Evolutionary conservation across 2,888 invertebrate genomes (phyloP).

Genomic region (Rapana venosa): DNA sequence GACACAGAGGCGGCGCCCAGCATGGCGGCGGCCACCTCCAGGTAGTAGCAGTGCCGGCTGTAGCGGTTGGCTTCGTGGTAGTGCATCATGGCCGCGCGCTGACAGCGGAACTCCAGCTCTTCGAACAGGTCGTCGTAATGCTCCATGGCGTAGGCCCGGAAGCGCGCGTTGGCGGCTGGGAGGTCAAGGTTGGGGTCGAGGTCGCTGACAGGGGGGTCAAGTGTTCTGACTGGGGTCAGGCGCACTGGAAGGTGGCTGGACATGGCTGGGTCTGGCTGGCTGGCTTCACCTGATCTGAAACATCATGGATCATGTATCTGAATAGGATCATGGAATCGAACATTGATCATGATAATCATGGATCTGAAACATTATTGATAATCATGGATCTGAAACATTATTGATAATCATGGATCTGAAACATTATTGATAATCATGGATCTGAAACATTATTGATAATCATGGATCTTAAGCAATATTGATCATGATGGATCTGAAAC

Average conservation of each 20-base stretch:
- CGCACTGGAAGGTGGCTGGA: background rate
- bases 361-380: too few relatives aligned
- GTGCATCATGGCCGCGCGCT: slow-evolving; percentile 42
- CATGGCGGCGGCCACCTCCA: slow-evolving; percentile 34
- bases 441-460: too few relatives aligned
- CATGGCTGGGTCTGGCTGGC: background rate
- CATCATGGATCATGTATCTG: too few relatives aligned
- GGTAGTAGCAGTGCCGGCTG: slow-evolving; percentile 39
- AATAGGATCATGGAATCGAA: too few relatives aligned
- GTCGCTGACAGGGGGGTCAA: background rate
- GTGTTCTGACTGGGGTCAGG: background rate
- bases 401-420: too few relatives aligned
- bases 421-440: too few relatives aligned
- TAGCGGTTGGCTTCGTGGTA: slow-evolving; percentile 42
- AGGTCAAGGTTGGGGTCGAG: background rate
- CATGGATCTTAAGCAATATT: too few relatives aligned
- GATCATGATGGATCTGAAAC: too few relatives aligned
- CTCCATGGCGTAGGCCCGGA: slow-evolving; percentile 20
- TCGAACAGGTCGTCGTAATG: slow-evolving; percentile 41
- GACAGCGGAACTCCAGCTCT: slow-evolving; percentile 39
- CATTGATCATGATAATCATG: too few relatives aligned
- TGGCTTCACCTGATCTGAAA: too few relatives aligned
- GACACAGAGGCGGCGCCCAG: slow-evolving; percentile 28
- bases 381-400: background rate
- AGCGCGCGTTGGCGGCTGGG: background rate